Conservation (phyloP, 2,797 vertebrate species). For the Anguilla obscura region DNA sequence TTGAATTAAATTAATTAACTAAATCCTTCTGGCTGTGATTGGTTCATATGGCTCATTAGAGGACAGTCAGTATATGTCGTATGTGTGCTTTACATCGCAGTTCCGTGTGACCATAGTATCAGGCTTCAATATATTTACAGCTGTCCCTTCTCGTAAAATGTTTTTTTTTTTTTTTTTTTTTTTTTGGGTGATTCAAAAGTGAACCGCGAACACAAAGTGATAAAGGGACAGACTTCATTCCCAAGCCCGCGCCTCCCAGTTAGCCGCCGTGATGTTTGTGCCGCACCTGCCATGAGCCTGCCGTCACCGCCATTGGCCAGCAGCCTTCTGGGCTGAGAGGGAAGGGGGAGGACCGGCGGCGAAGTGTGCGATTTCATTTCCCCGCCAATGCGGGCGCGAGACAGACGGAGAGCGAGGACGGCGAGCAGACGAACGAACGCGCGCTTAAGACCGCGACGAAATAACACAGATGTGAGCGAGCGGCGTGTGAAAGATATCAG, state of each 20-base stretch:
- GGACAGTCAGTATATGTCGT: too few relatives aligned
- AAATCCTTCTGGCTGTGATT: too few relatives aligned
- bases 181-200: not conserved
- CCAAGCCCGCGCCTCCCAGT: not conserved
- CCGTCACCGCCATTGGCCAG: too few relatives aligned
- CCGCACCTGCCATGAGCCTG: not conserved
- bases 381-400: not conserved
- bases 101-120: too few relatives aligned
- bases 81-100: too few relatives aligned
- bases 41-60: too few relatives aligned
- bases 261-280: not conserved
- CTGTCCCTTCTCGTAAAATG: too few relatives aligned
- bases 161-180: not conserved
- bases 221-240: not conserved
- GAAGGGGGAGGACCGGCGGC: not conserved
- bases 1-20: too few relatives aligned
- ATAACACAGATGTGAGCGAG: constrained; percentile 14
- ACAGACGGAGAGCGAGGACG: not conserved
- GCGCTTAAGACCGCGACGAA: constrained; percentile 13
- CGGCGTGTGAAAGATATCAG: constrained; percentile 16
- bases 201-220: not conserved
- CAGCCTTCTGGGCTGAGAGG: not conserved
- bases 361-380: constrained; percentile 18
- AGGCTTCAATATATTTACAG: too few relatives aligned
- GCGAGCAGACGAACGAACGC: not conserved